Evolutionary conservation across 2,113 vertebrate species (phyloP).

Genomic region (Muntiacus muntjak): DNA sequence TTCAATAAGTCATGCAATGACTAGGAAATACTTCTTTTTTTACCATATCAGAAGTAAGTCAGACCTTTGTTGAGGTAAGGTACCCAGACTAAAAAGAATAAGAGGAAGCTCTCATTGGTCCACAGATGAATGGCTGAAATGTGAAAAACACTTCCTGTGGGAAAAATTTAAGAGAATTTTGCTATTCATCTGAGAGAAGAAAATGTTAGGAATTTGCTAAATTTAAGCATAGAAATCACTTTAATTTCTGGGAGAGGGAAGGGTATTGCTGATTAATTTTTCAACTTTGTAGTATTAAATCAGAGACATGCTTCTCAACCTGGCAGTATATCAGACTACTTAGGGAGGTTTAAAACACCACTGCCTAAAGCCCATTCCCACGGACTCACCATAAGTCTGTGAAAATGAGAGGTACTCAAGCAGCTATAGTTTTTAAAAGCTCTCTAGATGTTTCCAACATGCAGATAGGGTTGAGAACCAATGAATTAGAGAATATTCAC

Average conservation of each 20-base stretch:
- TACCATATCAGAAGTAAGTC: not conserved
- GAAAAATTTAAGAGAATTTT: not conserved
- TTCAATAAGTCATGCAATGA: not conserved
- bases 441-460: not conserved
- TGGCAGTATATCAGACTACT: not conserved
- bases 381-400: not conserved
- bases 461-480: not conserved
- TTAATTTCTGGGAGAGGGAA: not conserved
- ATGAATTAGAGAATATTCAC: not conserved
- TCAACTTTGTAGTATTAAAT: not conserved
- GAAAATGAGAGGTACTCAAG: not conserved
- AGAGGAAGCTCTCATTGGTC: not conserved
- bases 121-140: not conserved
- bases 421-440: not conserved
- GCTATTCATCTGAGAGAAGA: not conserved
- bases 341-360: not conserved
- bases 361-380: not conserved
- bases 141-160: not conserved
- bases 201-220: not conserved
- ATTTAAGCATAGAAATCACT: not conserved
- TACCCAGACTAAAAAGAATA: not conserved
- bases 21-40: conserved; percentile 24
- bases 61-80: not conserved
- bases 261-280: not conserved
- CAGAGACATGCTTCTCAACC: not conserved